A percentile compares a stretch with the other conserved stretches of the same genome.
phyloP scores from a whole-genome alignment of 2,888 invertebrate genomes.

The Athalia cordata region DNA sequence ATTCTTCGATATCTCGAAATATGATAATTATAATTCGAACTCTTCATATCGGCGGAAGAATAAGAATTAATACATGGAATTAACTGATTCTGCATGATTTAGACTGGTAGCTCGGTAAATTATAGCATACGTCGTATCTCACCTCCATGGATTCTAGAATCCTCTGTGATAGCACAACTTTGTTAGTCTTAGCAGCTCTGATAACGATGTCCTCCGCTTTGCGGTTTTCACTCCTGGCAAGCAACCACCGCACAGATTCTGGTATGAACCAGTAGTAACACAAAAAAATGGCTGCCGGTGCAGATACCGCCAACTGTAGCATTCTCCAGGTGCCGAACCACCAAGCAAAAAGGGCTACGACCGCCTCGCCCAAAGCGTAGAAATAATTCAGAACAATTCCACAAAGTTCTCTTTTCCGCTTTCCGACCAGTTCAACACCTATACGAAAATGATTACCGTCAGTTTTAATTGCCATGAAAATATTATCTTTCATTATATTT shows the following conservation, averaged over 20 bases:
- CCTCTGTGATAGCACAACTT: constrained; percentile 72
- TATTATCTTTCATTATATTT: background rate
- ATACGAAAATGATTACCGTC: constrained; percentile 49
- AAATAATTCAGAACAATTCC: constrained; percentile 80
- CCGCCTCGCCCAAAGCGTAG: constrained; percentile 80
- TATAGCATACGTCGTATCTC: background rate
- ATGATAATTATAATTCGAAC: no score
- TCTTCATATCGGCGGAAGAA: no score
- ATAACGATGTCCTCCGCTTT: constrained; percentile 77
- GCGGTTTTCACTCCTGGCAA: constrained; percentile 76
- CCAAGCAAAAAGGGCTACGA: constrained; percentile 78
- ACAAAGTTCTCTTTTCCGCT: constrained; percentile 78
- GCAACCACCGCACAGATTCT: constrained; percentile 81
- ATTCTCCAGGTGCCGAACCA: constrained; percentile 78
- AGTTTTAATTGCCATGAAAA: background rate
- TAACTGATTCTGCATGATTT: no score
- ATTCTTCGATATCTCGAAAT: no score
- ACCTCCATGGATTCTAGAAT: constrained; percentile 26
- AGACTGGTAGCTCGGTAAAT: no score
- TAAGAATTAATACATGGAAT: no score
- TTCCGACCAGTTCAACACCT: constrained; percentile 82
- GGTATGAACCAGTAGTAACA: constrained; percentile 78
- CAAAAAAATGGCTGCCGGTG: constrained; percentile 78
- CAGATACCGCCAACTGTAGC: constrained; percentile 77
- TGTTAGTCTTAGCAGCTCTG: constrained; percentile 77